Conservation (phyloP, 2,113 vertebrate genomes). For the Hydrochoerus hydrochaeris region DNA sequence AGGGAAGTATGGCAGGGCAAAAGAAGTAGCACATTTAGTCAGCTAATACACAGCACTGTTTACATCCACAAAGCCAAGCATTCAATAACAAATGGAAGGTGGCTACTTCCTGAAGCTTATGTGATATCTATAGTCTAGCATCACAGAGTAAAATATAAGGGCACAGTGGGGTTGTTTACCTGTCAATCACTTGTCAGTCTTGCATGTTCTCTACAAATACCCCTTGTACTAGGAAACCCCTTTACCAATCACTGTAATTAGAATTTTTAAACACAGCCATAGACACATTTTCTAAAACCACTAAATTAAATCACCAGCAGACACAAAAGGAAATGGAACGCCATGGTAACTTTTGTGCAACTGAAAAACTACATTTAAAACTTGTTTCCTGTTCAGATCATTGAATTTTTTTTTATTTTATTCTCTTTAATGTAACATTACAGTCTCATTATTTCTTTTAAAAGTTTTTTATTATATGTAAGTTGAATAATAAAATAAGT, state of each 20-base stretch:
- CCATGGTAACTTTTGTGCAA: conserved; percentile 81
- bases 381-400: not conserved
- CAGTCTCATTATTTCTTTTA: not conserved
- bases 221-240: conserved; percentile 73
- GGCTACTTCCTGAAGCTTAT: conserved; percentile 80
- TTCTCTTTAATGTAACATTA: not conserved
- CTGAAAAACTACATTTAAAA: conserved; percentile 49
- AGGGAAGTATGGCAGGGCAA: not conserved
- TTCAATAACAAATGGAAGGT: conserved; percentile 84
- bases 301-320: conserved; percentile 76
- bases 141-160: conserved; percentile 79
- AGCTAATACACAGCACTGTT: conserved; percentile 66
- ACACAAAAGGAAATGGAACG: conserved; percentile 72
- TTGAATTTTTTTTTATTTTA: not conserved
- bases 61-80: conserved; percentile 70
- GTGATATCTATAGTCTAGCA: conserved; percentile 68
- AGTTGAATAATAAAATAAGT: not conserved
- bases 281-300: conserved; percentile 75
- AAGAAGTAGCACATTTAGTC: conserved; percentile 42
- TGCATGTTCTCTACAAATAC: conserved; percentile 83
- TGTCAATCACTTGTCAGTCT: conserved; percentile 86
- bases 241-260: conserved; percentile 81
- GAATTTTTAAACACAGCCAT: conserved; percentile 82
- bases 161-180: conserved; percentile 84
- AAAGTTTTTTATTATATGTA: not conserved